Base-by-base conservation (phyloP, 2,797 vertebrate genomes). In the Pseudochromis fuscus region DNA sequence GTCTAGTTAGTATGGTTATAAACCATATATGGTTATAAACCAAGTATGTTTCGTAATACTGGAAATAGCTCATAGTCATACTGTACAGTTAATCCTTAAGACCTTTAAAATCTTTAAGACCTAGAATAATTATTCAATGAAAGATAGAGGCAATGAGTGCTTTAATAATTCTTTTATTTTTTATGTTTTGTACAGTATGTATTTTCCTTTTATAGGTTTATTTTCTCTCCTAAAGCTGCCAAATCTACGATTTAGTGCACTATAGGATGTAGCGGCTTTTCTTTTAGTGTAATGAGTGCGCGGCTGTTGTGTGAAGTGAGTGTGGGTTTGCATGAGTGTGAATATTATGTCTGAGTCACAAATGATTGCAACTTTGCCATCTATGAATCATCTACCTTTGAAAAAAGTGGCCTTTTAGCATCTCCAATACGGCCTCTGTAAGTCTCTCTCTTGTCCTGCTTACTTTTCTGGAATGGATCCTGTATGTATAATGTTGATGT, bases 401-500 rank as follows among this genome's bases (percentile, higher is more conserved):
- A 83, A 88, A 91, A 77, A 91, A 77, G 89, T 90, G 91, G 91
- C 92, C 94, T 95, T 94, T 94, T 86, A 87, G 85, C 91, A 91
- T 86, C 79, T 92, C 75, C 84, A 81, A 48, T 84, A 75, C 59
- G 87, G 78, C 86, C 87, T 75, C 81, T 75, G 53, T 87, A 72
- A 44, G 70, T 89, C 79, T 74, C 81, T 70, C 69, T 66, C 67
- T 69, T 66, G 67, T 86, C 71, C 75, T 75, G 67, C 61, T 68
- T 75, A 58, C 60, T 67, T 82, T 84, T n/a, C n/a, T 53, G 67
- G 81, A 85, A 82, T 68, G 45, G 87, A 71, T 68, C 66, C 28
- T 67, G 69, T 86, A 8, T 58, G 71, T 75, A 28, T 80, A 79
- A 75, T 38, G 72, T 82, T 59, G 65, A 81, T 69, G 81, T 90